Conservation (phyloP, 2,113 vertebrate species). For the Podiceps cristatus region DNA sequence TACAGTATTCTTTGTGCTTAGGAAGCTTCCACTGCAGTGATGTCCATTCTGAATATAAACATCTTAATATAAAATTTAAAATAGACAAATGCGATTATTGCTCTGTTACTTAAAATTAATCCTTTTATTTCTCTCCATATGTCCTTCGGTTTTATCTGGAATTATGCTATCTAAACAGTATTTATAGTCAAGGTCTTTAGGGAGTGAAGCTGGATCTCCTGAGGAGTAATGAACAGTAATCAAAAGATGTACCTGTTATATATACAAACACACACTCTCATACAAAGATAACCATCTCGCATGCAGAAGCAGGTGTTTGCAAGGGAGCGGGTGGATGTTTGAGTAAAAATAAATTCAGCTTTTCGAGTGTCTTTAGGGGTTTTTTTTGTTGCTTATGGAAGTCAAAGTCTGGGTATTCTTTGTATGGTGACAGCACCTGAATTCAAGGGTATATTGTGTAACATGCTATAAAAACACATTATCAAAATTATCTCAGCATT, state of each 20-base stretch:
- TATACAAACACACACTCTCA: neutral
- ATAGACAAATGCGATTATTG: neutral
- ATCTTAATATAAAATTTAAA: neutral
- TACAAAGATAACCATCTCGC: neutral
- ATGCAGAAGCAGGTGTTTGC: neutral
- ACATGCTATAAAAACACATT: neutral
- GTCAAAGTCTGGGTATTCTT: neutral
- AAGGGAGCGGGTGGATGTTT: neutral
- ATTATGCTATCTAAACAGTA: neutral
- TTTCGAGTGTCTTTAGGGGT: neutral
- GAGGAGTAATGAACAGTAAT: neutral
- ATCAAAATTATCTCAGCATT: neutral
- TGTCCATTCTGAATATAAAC: neutral
- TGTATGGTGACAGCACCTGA: neutral
- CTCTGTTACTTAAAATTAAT: neutral
- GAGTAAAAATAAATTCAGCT: neutral
- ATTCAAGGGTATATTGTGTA: neutral
- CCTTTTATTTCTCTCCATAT: neutral
- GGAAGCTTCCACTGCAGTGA: neutral
- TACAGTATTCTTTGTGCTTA: neutral
- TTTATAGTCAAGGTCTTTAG: neutral
- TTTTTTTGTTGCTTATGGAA: neutral
- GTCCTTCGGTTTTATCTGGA: slow-evolving; percentile 7
- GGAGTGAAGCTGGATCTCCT: neutral
- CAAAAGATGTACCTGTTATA: neutral